Percentiles rank a stretch among this genome's conserved stretches.
These are phyloP conservation scores for Drosophila stalkeri DNA, from an alignment of 2,888 invertebrate species.

Conservation along the genomic window DNA sequence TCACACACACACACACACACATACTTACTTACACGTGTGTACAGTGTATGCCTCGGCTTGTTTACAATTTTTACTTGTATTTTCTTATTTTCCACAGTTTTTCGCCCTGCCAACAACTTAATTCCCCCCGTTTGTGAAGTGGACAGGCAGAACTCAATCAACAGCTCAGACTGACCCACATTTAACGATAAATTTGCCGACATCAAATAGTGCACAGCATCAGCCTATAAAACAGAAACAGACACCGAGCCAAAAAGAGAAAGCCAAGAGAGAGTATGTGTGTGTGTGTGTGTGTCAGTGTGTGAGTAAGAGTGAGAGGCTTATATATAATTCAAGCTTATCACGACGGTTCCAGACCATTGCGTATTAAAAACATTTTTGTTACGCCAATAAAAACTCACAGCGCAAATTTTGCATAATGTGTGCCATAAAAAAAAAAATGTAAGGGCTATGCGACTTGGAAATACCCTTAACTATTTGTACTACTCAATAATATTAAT, in stretches of 20 bases:
- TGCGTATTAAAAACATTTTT: conserved; percentile 81
- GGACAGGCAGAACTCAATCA: conserved; percentile 71
- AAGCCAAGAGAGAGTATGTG: not conserved
- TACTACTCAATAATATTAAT: too few species aligned
- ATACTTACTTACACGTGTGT: not conserved
- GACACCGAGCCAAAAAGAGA: not conserved
- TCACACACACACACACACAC: not conserved
- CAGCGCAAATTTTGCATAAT: conserved; percentile 73
- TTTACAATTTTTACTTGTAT: conserved; percentile 34
- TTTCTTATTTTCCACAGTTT: conserved; percentile 9
- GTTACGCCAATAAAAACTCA: conserved; percentile 77
- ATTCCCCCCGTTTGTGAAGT: conserved; percentile 31
- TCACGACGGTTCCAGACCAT: conserved; percentile 79
- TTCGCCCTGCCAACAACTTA: conserved; percentile 25
- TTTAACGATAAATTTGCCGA: conserved; percentile 69
- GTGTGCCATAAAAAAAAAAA: conserved; percentile 59
- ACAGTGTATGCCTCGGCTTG: conserved; percentile 26
- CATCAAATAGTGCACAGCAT: conserved; percentile 56
- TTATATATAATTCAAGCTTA: conserved; percentile 68
- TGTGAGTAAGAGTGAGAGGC: not conserved
- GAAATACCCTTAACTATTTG: not conserved
- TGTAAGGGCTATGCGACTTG: not conserved
- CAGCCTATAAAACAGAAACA: conserved; percentile 34
- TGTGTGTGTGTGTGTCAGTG: not conserved
- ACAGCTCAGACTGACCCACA: conserved; percentile 69